These are phyloP conservation scores for Notechis scutatus DNA, from an alignment of 2,113 vertebrate species.

Conservation along the genomic window DNA sequence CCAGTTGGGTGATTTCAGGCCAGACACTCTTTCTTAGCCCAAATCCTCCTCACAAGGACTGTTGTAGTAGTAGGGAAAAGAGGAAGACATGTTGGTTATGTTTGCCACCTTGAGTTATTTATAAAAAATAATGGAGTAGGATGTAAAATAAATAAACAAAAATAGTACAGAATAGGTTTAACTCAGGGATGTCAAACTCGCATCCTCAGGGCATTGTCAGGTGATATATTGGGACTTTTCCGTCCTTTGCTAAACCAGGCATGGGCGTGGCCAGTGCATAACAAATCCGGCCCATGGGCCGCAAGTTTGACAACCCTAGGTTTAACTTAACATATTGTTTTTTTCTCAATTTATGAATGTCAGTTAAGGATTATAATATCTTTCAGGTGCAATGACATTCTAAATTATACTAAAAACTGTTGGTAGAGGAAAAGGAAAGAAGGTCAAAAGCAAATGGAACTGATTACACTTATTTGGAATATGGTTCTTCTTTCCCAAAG, in stretches of 20 bases:
- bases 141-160: not conserved
- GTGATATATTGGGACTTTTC: too few relatives aligned
- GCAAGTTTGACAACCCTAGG: too few relatives aligned
- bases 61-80: not conserved
- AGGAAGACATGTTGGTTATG: not conserved
- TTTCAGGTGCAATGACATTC: not conserved
- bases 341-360: not conserved
- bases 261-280: too few relatives aligned
- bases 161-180: not conserved
- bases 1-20: not conserved
- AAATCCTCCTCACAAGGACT: not conserved
- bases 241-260: rapidly evolving
- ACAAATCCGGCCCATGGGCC: too few relatives aligned
- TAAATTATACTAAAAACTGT: not conserved
- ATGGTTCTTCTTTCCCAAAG: not conserved
- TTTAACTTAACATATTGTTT: not conserved
- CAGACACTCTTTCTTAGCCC: not conserved
- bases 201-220: too few relatives aligned
- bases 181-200: too few relatives aligned
- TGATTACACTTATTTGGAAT: not conserved
- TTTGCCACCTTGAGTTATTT: not conserved
- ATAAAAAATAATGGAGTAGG: not conserved
- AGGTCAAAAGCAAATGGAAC: not conserved
- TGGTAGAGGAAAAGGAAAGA: not conserved
- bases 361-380: not conserved